Percentiles rank a stretch among this genome's conserved stretches.
These are phyloP conservation scores for Diachasma alloeum DNA, from an alignment of 1,140 invertebrate genomes.

Conservation along the genomic window DNA sequence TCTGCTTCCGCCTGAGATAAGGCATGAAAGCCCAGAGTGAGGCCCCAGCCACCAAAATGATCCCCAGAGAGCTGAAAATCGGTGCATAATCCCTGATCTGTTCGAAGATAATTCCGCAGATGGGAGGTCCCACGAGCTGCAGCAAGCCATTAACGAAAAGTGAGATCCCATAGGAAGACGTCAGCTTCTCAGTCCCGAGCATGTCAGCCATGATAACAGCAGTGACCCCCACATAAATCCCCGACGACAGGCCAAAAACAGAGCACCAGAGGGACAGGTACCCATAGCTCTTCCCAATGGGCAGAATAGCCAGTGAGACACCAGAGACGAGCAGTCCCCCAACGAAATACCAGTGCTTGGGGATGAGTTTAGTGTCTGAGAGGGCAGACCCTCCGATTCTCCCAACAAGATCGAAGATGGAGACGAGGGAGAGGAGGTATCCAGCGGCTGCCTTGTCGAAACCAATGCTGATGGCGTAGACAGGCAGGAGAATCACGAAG, in stretches of 20 bases:
- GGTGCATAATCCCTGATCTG: slow-evolving; percentile 72
- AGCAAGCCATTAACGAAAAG: slow-evolving; percentile 84
- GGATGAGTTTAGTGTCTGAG: slow-evolving; percentile 76
- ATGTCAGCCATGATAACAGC: slow-evolving; percentile 87
- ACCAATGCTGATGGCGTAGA: slow-evolving; percentile 74
- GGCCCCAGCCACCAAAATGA: slow-evolving; percentile 77
- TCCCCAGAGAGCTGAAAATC: slow-evolving; percentile 76
- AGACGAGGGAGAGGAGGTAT: slow-evolving; percentile 80
- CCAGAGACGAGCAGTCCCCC: slow-evolving; percentile 80
- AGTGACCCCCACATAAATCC: slow-evolving; percentile 86
- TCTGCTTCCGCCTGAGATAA: slow-evolving; percentile 68
- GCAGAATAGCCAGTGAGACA: slow-evolving; percentile 74
- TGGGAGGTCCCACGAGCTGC: slow-evolving; percentile 80
- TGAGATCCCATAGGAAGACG: slow-evolving; percentile 85
- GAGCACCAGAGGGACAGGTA: slow-evolving; percentile 75
- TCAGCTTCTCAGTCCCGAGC: slow-evolving; percentile 81
- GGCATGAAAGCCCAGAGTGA: slow-evolving; percentile 79
- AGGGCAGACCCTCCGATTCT: slow-evolving; percentile 83
- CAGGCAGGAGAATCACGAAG: slow-evolving; percentile 81
- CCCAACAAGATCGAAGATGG: slow-evolving; percentile 79
- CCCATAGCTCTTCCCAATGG: slow-evolving; percentile 66
- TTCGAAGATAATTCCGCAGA: slow-evolving; percentile 76
- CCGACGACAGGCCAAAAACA: slow-evolving; percentile 81
- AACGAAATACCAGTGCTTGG: slow-evolving; percentile 83
- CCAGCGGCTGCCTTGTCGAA: slow-evolving; percentile 76